These are phyloP conservation scores for Pocillopora damicornis DNA, from an alignment of 64 coral and sea anemone species.

Conservation along the genomic window DNA sequence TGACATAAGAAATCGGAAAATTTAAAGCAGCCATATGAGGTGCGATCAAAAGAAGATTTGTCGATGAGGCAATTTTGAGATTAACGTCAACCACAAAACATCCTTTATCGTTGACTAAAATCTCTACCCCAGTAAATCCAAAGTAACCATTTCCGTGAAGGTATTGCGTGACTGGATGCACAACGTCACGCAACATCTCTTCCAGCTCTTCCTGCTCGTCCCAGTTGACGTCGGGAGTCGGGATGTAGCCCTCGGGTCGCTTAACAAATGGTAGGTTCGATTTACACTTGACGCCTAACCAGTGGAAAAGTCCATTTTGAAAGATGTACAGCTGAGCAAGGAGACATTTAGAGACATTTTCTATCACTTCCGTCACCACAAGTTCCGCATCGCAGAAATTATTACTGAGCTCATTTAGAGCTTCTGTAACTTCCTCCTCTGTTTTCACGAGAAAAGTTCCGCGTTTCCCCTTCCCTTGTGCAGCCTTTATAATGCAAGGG, in stretches of 20 bases:
- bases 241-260: conserved; percentile 20
- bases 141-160: conserved; percentile 88
- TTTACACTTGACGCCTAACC: conserved; percentile 75
- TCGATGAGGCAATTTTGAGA: conserved; percentile 65
- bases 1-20: conserved; percentile 54
- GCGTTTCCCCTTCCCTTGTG: conserved; percentile 72
- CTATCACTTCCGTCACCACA: conserved; percentile 77
- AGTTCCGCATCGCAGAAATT: conserved; percentile 66
- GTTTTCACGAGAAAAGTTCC: conserved; percentile 73
- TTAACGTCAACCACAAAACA: conserved; percentile 76
- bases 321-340: conserved; percentile 79
- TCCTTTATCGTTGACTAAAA: conserved; percentile 67
- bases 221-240: conserved; percentile 68
- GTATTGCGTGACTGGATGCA: conserved; percentile 71
- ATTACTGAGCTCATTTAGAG: conserved; percentile 53
- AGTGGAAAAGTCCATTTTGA: conserved; percentile 74
- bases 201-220: conserved; percentile 74
- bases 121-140: conserved; percentile 72
- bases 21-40: conserved; percentile 72
- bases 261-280: conserved; percentile 64
- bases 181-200: conserved; percentile 35
- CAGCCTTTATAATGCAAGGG: conserved; percentile 87
- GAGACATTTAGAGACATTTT: conserved; percentile 57
- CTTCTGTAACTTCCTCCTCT: conserved; percentile 47
- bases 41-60: conserved; percentile 67